A percentile compares a stretch with the other conserved stretches of the same genome.
Conservation (phyloP, 1,140 invertebrate genomes). For the Zaprionus inermis region DNA sequence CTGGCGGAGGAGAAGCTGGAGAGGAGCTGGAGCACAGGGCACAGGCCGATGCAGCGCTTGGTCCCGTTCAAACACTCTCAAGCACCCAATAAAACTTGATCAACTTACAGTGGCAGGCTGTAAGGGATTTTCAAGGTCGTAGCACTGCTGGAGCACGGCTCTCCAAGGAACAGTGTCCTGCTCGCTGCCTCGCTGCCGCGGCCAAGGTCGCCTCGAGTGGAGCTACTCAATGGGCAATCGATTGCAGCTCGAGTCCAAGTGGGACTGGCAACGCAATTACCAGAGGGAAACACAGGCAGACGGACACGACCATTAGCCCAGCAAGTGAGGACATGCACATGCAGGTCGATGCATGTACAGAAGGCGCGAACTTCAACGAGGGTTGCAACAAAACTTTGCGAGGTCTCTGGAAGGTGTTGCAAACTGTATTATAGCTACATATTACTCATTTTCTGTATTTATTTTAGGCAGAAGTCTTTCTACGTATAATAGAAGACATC, state of each 20-base stretch:
- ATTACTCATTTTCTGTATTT: no score
- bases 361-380: neutral
- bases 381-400: neutral
- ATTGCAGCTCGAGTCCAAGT: neutral
- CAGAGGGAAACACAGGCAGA: neutral
- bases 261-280: neutral
- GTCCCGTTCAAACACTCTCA: conserved; percentile 30
- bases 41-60: neutral
- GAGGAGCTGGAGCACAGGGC: neutral
- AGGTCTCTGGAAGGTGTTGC: no score
- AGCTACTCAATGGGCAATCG: neutral
- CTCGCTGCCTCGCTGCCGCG: neutral
- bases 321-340: conserved; percentile 28
- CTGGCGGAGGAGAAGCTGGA: neutral
- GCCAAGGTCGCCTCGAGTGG: neutral
- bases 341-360: conserved; percentile 27
- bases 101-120: conserved; percentile 51
- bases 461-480: no score
- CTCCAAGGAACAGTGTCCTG: neutral
- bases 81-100: conserved; percentile 67
- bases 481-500: no score
- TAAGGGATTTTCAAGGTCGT: neutral
- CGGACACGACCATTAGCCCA: neutral
- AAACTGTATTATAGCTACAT: no score
- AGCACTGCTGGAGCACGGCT: neutral